Base-by-base conservation (phyloP, 2,797 vertebrate species). In the Rousettus madagascariensis region DNA sequence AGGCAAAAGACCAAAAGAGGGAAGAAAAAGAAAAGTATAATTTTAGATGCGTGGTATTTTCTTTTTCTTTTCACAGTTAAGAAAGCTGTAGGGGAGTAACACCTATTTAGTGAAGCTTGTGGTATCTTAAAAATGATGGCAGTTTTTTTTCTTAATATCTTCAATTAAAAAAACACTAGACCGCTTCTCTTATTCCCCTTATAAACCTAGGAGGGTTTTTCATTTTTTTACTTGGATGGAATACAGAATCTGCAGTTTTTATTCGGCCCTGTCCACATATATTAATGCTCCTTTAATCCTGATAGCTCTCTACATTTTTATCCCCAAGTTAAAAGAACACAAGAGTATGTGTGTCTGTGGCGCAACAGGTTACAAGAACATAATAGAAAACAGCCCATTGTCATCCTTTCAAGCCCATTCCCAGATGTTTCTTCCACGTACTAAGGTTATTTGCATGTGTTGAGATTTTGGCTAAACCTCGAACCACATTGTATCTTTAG, bases 401-500 rank as follows among this genome's bases (percentile, higher is more conserved):
- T 85, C 43, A 90, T 94, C 63, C 80, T 89, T 97, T 95, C 59
- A 89, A 86, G 5, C 9, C 15, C 20, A 6, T 36, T 89, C 61
- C 85, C 82, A 89, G 89, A 92, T 94, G 93, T 72, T 51, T 96
- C 33, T 96, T 91, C 78, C n/a, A 28, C 7, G 17, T 26, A 77
- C 30, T 41, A 33, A 93, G 53, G 22, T 65, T 95, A 71, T 94
- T 92, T 92, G 51, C 78, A 75, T 83, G 68, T 89, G 79, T 38
- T 96, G 91, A 93, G 71, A 86, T 91, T 91, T 88, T 91, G 69
- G 65, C 74, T 72, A 63, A 92, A 89, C 22, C 66, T 93, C 41
- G 59, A 86, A 91, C 5, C 49, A 55, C 24, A 57, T 43, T 85
- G 68, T 90, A 59, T 30, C 19, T 65, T 77, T 61, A 53, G 66